A percentile compares a stretch with the other conserved stretches of the same genome.
Conservation (phyloP, 30 jellyfish, hydroid and myxozoan species). For the Turritopsis rubra region DNA sequence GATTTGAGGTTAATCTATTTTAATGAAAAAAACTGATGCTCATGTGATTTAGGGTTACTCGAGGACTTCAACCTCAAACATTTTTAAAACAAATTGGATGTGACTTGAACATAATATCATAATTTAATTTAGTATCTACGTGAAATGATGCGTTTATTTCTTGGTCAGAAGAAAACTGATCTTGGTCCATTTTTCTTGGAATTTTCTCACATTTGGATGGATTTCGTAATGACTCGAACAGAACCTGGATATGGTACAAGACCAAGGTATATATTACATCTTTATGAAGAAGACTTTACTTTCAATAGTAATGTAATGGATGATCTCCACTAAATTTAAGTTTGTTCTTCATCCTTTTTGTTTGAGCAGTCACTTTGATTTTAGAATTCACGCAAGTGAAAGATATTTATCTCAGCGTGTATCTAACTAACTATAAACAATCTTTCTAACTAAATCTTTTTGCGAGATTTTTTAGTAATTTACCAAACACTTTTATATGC, state of each 20-base stretch:
- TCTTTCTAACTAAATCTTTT: no score
- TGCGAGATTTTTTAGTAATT: no score
- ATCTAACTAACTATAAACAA: no score
- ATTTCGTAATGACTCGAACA: slow-evolving; percentile 52
- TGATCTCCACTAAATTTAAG: no score
- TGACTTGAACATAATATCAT: background rate
- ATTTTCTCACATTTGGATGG: slow-evolving; percentile 77
- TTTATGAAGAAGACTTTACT: no score
- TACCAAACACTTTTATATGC: no score
- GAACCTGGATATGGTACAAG: slow-evolving; percentile 80
- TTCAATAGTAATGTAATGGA: no score
- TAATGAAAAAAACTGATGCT: background rate
- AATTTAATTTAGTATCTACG: slow-evolving; percentile 65
- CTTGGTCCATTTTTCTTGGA: slow-evolving; percentile 47
- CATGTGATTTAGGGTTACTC: background rate
- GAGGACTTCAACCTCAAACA: background rate
- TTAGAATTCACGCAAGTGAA: no score
- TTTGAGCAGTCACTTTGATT: no score
- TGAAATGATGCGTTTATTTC: slow-evolving; percentile 62
- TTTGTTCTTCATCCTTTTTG: no score
- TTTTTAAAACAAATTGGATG: background rate
- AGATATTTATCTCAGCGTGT: no score
- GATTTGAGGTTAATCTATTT: slow-evolving; percentile 92
- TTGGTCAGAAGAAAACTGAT: slow-evolving; percentile 43
- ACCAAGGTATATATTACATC: slow-evolving; percentile 84